Evolutionary conservation across 1,140 invertebrate species (phyloP).

Genomic region (Temnothorax curvispinosus): DNA sequence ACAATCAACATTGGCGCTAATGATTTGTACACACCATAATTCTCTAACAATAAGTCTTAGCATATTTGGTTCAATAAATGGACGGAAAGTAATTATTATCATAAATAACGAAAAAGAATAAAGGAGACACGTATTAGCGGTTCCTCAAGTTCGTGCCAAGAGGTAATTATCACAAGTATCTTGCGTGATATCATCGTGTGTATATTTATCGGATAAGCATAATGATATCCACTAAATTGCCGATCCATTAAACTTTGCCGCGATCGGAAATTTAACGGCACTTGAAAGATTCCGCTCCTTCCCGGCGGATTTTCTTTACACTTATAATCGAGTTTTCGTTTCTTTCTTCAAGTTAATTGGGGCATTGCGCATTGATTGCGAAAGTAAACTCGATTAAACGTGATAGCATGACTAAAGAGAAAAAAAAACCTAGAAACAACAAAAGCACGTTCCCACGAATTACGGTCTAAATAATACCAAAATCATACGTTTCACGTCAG

Average conservation of each 20-base stretch:
- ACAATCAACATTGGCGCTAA: neutral
- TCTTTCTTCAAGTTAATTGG: neutral
- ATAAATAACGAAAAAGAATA: neutral
- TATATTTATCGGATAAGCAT: constrained; percentile 1
- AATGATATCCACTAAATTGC: constrained; percentile 20
- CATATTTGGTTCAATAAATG: neutral
- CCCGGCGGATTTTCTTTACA: neutral
- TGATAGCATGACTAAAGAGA: neutral
- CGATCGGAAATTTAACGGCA: neutral
- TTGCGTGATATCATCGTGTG: neutral
- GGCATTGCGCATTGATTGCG: neutral
- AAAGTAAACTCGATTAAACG: constrained; percentile 6
- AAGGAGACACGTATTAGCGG: neutral
- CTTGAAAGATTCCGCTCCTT: neutral
- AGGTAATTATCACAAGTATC: neutral
- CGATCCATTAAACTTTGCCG: neutral
- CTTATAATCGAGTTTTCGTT: neutral
- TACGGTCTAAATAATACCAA: neutral
- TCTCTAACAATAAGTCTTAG: neutral
- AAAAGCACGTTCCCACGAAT: neutral
- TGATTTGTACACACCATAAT: neutral
- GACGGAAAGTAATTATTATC: neutral
- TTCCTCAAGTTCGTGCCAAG: neutral
- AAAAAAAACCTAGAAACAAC: neutral
- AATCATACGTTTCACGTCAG: neutral